Conservation (phyloP, 2,888 invertebrate species). For the Drosophila stalkeri region DNA sequence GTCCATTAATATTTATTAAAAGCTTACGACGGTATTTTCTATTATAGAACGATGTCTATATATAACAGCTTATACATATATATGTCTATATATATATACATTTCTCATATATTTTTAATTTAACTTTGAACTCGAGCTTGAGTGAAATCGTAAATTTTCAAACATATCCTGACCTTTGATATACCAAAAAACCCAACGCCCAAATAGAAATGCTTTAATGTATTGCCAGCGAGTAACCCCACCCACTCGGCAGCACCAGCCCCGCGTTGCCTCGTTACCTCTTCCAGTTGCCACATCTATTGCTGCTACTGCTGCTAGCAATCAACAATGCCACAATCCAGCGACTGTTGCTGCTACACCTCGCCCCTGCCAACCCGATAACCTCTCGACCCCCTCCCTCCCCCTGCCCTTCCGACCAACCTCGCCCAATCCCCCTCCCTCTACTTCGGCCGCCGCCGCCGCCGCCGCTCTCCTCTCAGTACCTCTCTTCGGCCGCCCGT, state of each 20-base stretch:
- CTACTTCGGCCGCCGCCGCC: background rate
- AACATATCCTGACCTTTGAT: slow-evolving; percentile 72
- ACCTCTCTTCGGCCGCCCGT: slow-evolving; percentile 23
- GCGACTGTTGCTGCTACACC: slow-evolving; percentile 65
- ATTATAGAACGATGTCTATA: background rate
- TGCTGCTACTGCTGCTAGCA: slow-evolving; percentile 37
- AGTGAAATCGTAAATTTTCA: slow-evolving; percentile 51
- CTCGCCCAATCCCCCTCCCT: too few relatives aligned
- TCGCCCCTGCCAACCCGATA: slow-evolving; percentile 9
- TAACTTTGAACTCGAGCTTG: slow-evolving; percentile 24
- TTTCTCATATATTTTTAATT: slow-evolving; percentile 24
- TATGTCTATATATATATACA: background rate
- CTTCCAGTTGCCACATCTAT: slow-evolving; percentile 5
- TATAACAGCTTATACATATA: background rate
- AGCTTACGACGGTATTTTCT: slow-evolving; percentile 1
- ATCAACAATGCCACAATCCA: slow-evolving; percentile 65
- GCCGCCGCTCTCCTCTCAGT: background rate
- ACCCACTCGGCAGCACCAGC: background rate
- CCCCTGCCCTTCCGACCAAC: slow-evolving; percentile 2
- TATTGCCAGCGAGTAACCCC: slow-evolving; percentile 37
- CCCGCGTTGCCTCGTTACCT: background rate
- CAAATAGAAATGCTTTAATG: slow-evolving; percentile 48
- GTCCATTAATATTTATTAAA: slow-evolving; percentile 15
- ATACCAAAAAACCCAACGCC: slow-evolving; percentile 55
- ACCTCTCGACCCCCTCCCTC: slow-evolving; percentile 15